These are phyloP conservation scores for Apodemus sylvaticus DNA, from an alignment of 2,113 vertebrate species.

Conservation along the genomic window DNA sequence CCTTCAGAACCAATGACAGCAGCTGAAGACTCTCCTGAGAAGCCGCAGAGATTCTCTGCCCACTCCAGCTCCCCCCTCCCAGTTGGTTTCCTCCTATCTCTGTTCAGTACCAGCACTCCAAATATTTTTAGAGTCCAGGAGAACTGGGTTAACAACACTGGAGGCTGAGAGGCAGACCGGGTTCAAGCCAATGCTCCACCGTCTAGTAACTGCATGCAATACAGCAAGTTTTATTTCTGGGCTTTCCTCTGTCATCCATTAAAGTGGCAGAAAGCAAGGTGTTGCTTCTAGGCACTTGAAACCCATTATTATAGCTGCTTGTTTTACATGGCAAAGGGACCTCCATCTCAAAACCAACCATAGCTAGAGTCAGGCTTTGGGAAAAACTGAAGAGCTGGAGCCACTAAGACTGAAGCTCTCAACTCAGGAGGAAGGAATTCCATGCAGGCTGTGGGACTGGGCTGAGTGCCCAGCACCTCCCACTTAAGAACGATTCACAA, in stretches of 20 bases:
- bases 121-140: not conserved
- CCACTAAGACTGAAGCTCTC: not conserved
- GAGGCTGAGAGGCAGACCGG: too few relatives aligned
- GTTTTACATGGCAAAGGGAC: not conserved
- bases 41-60: not conserved
- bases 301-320: not conserved
- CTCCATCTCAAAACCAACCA: not conserved
- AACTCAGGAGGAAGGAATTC: not conserved
- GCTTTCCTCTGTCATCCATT: not conserved
- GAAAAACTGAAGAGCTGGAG: not conserved
- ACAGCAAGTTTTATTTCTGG: not conserved
- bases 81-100: not conserved
- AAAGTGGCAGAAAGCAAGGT: not conserved
- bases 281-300: not conserved
- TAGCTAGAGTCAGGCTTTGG: not conserved
- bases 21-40: not conserved
- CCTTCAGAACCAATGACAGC: not conserved
- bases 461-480: conserved; percentile 52
- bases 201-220: not conserved
- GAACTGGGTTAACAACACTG: not conserved
- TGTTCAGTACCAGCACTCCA: not conserved
- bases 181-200: not conserved
- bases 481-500: conserved; percentile 56
- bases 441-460: not conserved
- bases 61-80: not conserved